Conservation (phyloP, 2,797 vertebrate genomes). For the Poeciliopsis infans region DNA sequence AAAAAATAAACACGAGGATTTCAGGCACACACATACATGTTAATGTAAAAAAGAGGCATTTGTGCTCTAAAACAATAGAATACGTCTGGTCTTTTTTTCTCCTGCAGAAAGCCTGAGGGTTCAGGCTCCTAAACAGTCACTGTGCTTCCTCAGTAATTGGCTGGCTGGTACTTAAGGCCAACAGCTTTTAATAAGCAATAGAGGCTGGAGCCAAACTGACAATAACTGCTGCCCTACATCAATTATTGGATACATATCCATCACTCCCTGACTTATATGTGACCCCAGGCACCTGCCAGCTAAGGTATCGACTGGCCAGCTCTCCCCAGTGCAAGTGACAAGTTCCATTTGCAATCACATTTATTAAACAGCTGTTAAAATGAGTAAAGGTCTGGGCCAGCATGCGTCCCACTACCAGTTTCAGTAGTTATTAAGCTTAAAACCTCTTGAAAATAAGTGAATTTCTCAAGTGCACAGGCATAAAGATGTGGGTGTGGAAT, state of each 20-base stretch:
- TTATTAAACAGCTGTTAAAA: constrained; percentile 87
- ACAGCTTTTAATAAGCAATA: constrained; percentile 88
- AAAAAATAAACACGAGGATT: constrained; percentile 59
- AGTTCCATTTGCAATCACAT: constrained; percentile 87
- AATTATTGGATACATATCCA: constrained; percentile 89
- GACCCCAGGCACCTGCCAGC: constrained; percentile 86
- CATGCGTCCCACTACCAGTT: constrained; percentile 56
- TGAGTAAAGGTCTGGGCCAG: constrained; percentile 76
- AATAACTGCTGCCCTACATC: constrained; percentile 85
- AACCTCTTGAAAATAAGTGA: constrained; percentile 66
- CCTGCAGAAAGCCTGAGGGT: constrained; percentile 58
- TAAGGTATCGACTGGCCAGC: constrained; percentile 82
- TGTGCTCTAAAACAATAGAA: constrained; percentile 62
- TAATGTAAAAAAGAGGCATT: constrained; percentile 25
- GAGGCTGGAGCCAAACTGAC: constrained; percentile 84
- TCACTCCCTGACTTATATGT: constrained; percentile 84
- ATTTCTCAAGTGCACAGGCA: constrained; percentile 43
- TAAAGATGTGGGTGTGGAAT: constrained; percentile 38
- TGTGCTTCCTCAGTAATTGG: constrained; percentile 78
- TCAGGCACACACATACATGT: constrained; percentile 35
- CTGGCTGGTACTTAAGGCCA: constrained; percentile 84
- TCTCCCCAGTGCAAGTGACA: constrained; percentile 82
- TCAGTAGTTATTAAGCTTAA: constrained; percentile 75
- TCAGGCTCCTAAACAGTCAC: constrained; percentile 69
- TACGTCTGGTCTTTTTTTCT: constrained; percentile 45